These are phyloP conservation scores for Axea sp. DNA, from an alignment of 2,888 invertebrate genomes.

Conservation along the genomic window DNA sequence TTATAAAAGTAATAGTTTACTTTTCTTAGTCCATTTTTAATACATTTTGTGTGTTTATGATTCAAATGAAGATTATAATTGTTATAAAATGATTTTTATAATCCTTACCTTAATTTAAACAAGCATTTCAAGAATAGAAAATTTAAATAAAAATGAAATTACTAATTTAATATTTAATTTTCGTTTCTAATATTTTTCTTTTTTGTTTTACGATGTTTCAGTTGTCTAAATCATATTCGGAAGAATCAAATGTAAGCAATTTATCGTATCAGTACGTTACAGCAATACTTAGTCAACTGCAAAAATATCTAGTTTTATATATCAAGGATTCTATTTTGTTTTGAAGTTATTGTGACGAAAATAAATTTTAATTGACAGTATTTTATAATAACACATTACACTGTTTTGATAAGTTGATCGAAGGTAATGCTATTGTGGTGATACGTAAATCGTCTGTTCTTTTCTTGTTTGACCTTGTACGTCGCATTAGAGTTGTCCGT, in stretches of 20 bases:
- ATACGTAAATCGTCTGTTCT: conserved; percentile 42
- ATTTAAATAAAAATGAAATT: not conserved
- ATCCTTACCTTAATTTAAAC: too few species aligned
- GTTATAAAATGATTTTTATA: too few species aligned
- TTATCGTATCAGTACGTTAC: conserved; percentile 63
- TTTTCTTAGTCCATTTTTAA: too few species aligned
- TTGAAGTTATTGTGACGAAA: conserved; percentile 11
- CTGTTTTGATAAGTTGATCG: conserved; percentile 41
- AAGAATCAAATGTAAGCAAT: conserved; percentile 79
- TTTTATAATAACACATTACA: conserved; percentile 5
- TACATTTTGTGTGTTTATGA: too few species aligned
- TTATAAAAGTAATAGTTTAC: too few species aligned
- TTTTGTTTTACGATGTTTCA: conserved; percentile 75
- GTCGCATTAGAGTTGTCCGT: conserved; percentile 39
- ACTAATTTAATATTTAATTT: conserved; percentile 13
- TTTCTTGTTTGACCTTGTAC: conserved; percentile 33
- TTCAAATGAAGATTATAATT: too few species aligned
- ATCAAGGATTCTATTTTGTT: conserved; percentile 14
- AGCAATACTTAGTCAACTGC: conserved; percentile 54
- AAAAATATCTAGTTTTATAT: conserved; percentile 24
- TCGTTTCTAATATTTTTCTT: conserved; percentile 60
- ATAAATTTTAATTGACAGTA: conserved; percentile 6
- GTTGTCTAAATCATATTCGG: conserved; percentile 79
- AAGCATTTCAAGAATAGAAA: not conserved
- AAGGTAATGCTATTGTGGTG: conserved; percentile 56